A percentile compares a stretch with the other conserved stretches of the same genome.
These are phyloP conservation scores for Chaetogeoica ovagalla DNA, from an alignment of 2,888 invertebrate genomes.

Conservation along the genomic window DNA sequence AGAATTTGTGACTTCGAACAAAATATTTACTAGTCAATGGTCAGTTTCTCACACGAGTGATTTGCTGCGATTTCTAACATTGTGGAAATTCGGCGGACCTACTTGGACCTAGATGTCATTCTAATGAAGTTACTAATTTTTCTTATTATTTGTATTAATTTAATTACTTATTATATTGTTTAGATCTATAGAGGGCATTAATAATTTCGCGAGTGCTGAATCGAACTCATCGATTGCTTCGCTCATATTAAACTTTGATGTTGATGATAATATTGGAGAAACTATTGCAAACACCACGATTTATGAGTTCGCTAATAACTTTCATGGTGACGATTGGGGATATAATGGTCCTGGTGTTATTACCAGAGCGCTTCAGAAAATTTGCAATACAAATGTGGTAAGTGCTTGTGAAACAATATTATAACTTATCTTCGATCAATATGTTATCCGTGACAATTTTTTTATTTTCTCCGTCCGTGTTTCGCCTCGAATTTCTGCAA, in stretches of 20 bases:
- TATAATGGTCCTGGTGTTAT: constrained; percentile 71
- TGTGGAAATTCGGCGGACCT: constrained; percentile 77
- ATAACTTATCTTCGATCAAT: too few species aligned
- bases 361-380: constrained; percentile 64
- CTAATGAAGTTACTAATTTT: constrained; percentile 62
- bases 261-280: constrained; percentile 64
- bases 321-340: constrained; percentile 67
- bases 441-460: too few species aligned
- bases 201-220: constrained; percentile 69
- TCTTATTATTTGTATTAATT: not conserved
- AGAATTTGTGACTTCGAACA: constrained; percentile 62
- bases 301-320: constrained; percentile 57
- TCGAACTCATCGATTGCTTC: constrained; percentile 67
- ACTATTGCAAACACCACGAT: constrained; percentile 65
- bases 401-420: not conserved
- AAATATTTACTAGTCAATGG: constrained; percentile 64
- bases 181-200: constrained; percentile 64
- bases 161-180: constrained; percentile 22
- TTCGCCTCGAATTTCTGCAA: too few species aligned
- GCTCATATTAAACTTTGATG: constrained; percentile 69
- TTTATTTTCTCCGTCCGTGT: too few species aligned
- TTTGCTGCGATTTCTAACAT: constrained; percentile 67
- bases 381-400: constrained; percentile 17
- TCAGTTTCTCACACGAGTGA: constrained; percentile 69
- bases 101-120: constrained; percentile 75